Conservation (phyloP, 2,888 invertebrate species). For the Prionchulus punctatus region DNA sequence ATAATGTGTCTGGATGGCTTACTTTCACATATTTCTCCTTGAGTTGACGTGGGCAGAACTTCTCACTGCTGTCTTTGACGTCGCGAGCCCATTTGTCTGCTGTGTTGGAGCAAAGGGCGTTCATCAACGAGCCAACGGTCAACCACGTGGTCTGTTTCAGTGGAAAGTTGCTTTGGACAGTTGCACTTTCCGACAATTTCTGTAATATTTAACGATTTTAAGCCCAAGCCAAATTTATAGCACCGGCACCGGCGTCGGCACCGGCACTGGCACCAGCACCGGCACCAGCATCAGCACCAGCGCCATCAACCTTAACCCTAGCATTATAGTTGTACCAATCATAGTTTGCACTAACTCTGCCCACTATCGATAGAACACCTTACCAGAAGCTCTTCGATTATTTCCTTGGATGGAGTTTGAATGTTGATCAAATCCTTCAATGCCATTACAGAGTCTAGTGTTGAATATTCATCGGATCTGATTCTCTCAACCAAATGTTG, state of each 20-base stretch:
- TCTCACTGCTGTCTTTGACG: background rate
- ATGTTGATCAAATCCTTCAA: constrained; percentile 15
- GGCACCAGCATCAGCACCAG: too few relatives aligned
- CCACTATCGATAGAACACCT: too few relatives aligned
- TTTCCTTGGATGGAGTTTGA: constrained; percentile 13
- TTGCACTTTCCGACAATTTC: constrained; percentile 2
- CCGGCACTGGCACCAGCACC: too few relatives aligned
- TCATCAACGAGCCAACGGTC: constrained; percentile 14
- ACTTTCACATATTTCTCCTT: constrained; percentile 10
- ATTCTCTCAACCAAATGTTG: constrained; percentile 16
- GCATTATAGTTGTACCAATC: too few relatives aligned
- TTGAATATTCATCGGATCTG: constrained; percentile 14
- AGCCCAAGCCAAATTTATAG: too few relatives aligned
- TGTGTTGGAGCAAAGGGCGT: constrained; percentile 10
- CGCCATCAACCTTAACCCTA: too few relatives aligned
- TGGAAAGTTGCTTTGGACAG: background rate
- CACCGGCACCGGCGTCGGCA: too few relatives aligned
- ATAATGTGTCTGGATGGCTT: background rate
- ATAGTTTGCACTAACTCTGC: too few relatives aligned
- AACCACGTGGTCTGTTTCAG: constrained; percentile 21
- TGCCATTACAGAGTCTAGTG: constrained; percentile 17
- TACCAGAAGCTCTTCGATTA: constrained; percentile 11
- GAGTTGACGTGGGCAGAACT: constrained; percentile 8
- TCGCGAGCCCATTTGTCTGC: constrained; percentile 16
- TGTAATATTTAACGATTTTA: too few relatives aligned